Conservation (phyloP, 2,113 vertebrate species). For the Lota lota region DNA sequence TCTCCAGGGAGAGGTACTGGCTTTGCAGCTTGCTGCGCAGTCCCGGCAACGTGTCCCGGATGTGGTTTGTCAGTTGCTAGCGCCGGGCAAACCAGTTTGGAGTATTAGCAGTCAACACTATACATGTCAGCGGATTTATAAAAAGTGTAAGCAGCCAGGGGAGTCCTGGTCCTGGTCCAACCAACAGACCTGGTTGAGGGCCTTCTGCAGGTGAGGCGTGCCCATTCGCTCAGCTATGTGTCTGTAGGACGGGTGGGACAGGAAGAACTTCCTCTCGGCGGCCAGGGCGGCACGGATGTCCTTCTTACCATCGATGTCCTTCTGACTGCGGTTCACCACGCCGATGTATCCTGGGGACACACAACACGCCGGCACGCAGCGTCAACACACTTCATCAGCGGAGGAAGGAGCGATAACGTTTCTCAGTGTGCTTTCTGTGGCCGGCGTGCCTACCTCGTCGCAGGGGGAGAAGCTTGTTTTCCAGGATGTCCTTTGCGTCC, state of each 20-base stretch:
- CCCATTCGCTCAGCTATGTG: conserved; percentile 97
- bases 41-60: conserved; percentile 89
- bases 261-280: conserved; percentile 94
- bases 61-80: conserved; percentile 98
- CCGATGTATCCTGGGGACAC: conserved; percentile 85
- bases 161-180: background rate
- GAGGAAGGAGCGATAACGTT: background rate
- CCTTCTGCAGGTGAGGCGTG: conserved; percentile 88
- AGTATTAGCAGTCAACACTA: background rate
- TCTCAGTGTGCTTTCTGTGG: background rate
- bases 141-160: background rate
- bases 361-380: background rate
- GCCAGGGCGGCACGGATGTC: conserved; percentile 88
- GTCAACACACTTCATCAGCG: background rate
- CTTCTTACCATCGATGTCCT: conserved; percentile 95
- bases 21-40: conserved; percentile 94
- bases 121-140: background rate
- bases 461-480: conserved; percentile 93
- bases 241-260: conserved; percentile 90
- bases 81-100: background rate
- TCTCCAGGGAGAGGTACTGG: conserved; percentile 92
- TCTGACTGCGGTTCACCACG: conserved; percentile 96
- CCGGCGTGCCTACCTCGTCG: conserved; percentile 78
- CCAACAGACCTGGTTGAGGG: conserved; percentile 88
- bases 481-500: conserved; percentile 88